Evolutionary conservation across 2,113 vertebrate species (phyloP).

Genomic region (Onychorhynchus coronatus): DNA sequence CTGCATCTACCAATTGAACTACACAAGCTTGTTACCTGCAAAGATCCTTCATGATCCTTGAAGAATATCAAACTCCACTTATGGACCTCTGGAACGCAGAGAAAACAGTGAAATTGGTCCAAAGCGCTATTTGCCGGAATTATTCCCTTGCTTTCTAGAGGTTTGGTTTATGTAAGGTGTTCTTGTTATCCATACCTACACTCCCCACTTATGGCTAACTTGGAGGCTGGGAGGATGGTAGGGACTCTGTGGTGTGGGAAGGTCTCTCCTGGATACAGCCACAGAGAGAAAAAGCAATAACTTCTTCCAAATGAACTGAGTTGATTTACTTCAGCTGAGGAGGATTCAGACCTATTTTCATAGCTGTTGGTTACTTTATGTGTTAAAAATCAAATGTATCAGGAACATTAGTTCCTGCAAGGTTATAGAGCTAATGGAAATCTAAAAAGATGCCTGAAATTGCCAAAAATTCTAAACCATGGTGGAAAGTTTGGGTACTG

Average conservation of each 20-base stretch:
- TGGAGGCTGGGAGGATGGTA: background rate
- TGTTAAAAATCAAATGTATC: background rate
- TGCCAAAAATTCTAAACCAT: background rate
- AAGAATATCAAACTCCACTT: background rate
- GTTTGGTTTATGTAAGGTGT: background rate
- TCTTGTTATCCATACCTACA: background rate
- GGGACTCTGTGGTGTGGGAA: background rate
- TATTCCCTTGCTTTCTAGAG: background rate
- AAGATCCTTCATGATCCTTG: background rate
- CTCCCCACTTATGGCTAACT: fast-evolving
- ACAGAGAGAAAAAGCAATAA: background rate
- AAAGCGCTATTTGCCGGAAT: background rate
- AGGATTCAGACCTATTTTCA: background rate
- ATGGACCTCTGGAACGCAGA: background rate
- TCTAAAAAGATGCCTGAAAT: background rate
- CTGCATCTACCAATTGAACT: background rate
- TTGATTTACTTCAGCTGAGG: background rate
- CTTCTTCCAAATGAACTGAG: background rate
- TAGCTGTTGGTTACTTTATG: background rate
- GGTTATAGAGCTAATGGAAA: background rate
- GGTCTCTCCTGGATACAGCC: background rate
- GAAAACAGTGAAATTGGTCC: background rate
- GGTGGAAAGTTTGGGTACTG: background rate
- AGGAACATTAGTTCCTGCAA: background rate
- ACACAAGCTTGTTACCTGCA: background rate